Evolutionary conservation across 2,113 vertebrate species (phyloP).

Genomic region (Cynoglossus semilaevis): DNA sequence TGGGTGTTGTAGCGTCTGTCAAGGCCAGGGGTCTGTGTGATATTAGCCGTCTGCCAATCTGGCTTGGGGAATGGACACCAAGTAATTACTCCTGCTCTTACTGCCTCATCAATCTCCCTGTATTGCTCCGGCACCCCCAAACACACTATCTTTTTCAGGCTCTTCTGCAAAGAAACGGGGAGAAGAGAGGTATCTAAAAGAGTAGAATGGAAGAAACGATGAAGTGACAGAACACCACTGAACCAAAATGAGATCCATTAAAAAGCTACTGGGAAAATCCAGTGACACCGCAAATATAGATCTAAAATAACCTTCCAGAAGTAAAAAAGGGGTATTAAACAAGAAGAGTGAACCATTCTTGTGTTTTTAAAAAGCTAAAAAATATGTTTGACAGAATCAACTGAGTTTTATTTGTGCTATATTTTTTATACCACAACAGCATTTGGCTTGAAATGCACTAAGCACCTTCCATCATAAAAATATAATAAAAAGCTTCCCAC

Average conservation of each 20-base stretch:
- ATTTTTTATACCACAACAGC: constrained; percentile 22
- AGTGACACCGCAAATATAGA: constrained; percentile 7
- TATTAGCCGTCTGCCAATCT: constrained; percentile 85
- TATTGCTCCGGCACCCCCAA: constrained; percentile 59
- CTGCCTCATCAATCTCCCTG: constrained; percentile 84
- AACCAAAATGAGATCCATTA: constrained; percentile 40
- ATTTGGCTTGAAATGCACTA: constrained; percentile 38
- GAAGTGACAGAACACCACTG: constrained; percentile 70
- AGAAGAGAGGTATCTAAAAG: background rate
- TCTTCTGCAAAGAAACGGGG: constrained; percentile 53
- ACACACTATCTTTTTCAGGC: constrained; percentile 64
- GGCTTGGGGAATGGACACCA: constrained; percentile 80
- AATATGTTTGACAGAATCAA: constrained; percentile 5
- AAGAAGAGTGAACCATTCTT: background rate
- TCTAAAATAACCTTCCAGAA: constrained; percentile 10
- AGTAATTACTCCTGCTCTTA: constrained; percentile 84
- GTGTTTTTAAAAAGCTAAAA: too few species aligned
- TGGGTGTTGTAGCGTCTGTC: constrained; percentile 64
- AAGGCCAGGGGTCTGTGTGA: constrained; percentile 81
- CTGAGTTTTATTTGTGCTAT: constrained; percentile 5
- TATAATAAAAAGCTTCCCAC: constrained; percentile 54
- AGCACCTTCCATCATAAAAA: constrained; percentile 53
- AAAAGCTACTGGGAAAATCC: constrained; percentile 51
- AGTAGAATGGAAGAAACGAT: constrained; percentile 11
- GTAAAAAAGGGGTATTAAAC: background rate